Evolutionary conservation across 2,113 vertebrate genomes (phyloP).

Genomic region (Callipepla squamata): DNA sequence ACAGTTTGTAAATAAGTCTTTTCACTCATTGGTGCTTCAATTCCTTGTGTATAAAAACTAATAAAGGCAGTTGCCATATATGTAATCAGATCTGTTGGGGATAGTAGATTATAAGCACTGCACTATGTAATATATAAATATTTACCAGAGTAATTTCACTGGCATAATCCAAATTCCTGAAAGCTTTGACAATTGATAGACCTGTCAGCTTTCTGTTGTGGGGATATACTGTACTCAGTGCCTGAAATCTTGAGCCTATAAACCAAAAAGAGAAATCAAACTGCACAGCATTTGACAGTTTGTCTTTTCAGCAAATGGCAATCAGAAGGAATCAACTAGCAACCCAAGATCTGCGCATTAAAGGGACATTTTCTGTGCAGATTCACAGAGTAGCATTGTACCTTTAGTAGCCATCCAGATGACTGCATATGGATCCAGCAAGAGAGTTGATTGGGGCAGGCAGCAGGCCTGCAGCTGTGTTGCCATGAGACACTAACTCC

Average conservation of each 20-base stretch:
- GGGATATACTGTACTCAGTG: neutral
- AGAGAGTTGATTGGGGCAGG: neutral
- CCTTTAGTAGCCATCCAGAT: neutral
- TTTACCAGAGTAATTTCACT: neutral
- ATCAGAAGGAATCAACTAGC: neutral
- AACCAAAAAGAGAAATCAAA: neutral
- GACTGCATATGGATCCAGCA: neutral
- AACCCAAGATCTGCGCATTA: neutral
- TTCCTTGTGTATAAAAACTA: neutral
- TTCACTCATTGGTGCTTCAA: neutral
- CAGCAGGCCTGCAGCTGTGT: neutral
- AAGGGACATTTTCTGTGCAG: neutral
- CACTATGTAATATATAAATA: neutral
- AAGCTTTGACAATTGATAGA: neutral
- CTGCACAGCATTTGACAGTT: neutral
- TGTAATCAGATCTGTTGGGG: neutral
- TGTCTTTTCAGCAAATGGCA: neutral
- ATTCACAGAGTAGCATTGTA: neutral
- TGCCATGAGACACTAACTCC: neutral
- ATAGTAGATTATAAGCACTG: neutral
- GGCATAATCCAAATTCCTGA: neutral
- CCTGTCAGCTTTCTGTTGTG: neutral
- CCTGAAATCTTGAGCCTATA: neutral
- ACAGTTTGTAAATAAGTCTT: neutral
- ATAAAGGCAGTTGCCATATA: neutral